A percentile compares a stretch with the other conserved stretches of the same genome.
phyloP scores from a whole-genome alignment of 2,888 invertebrate genomes.

The Ecliptopera silaceata region DNA sequence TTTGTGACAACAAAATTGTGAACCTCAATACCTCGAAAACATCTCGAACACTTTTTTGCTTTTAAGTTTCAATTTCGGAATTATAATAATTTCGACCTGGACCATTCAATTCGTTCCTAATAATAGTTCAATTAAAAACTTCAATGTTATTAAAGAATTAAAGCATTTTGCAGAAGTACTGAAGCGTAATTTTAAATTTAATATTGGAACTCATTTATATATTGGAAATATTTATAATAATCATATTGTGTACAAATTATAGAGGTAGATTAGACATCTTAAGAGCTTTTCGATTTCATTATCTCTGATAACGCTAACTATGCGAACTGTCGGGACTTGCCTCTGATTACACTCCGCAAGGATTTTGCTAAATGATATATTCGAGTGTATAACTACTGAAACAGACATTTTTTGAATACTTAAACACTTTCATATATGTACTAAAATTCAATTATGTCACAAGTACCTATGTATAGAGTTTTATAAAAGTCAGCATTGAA shows the following conservation, averaged over 20 bases:
- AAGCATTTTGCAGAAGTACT: neutral
- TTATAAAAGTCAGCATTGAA: too few species aligned
- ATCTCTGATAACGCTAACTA: neutral
- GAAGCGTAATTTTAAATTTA: slow-evolving; percentile 6
- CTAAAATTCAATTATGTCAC: too few species aligned
- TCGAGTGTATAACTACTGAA: neutral
- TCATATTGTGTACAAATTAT: slow-evolving; percentile 42
- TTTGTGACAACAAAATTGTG: neutral
- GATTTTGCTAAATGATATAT: neutral
- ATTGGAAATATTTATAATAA: slow-evolving; percentile 15
- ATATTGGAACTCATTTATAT: slow-evolving; percentile 5
- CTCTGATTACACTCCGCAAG: neutral
- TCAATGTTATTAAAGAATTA: too few species aligned
- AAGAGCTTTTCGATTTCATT: slow-evolving; percentile 8
- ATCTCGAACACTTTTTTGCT: too few species aligned
- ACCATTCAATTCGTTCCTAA: too few species aligned
- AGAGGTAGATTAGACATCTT: slow-evolving; percentile 16
- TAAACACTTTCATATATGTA: too few species aligned
- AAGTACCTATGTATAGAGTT: too few species aligned
- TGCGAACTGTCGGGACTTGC: neutral
- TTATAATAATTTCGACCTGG: too few species aligned
- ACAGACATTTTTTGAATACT: too few species aligned
- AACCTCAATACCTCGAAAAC: too few species aligned
- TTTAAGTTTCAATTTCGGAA: too few species aligned
- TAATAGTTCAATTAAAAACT: too few species aligned